Percentiles rank a stretch among this genome's conserved stretches.
phyloP scores from a whole-genome alignment of 2,888 invertebrate species.

The Carpatolechia fugitivella region DNA sequence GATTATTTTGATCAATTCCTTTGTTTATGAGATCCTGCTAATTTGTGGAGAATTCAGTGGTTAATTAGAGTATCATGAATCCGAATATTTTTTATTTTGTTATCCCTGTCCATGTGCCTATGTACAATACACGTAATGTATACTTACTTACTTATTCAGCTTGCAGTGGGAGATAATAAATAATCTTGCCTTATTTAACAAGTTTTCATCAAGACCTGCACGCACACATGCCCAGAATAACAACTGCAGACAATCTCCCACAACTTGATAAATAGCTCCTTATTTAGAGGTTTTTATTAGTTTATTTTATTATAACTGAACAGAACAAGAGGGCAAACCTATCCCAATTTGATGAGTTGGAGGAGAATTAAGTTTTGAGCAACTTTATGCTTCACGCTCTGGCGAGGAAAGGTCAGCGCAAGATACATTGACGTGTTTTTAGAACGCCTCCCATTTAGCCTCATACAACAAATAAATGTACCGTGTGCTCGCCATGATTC shows the following conservation, averaged over 20 bases:
- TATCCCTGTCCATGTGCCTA: slow-evolving; percentile 73
- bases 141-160: slow-evolving; percentile 63
- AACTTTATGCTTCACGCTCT: no score
- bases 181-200: slow-evolving; percentile 71
- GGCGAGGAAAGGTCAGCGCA: no score
- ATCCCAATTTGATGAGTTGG: slow-evolving; percentile 26
- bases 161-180: slow-evolving; percentile 75
- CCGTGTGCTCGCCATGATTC: no score
- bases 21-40: slow-evolving; percentile 77
- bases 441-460: no score
- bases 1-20: slow-evolving; percentile 67
- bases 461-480: no score
- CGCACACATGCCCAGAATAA: slow-evolving; percentile 14
- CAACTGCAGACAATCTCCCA: slow-evolving; percentile 21
- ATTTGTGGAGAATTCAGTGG: slow-evolving; percentile 75
- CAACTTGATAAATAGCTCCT: not conserved
- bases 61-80: slow-evolving; percentile 76
- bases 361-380: not conserved
- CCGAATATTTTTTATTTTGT: slow-evolving; percentile 77
- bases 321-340: slow-evolving; percentile 55
- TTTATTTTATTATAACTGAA: slow-evolving; percentile 27
- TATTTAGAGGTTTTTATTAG: not conserved
- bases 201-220: slow-evolving; percentile 61
- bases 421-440: no score
- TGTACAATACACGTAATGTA: slow-evolving; percentile 64